phyloP scores from a whole-genome alignment of 2,797 vertebrate species.

The Anguilla marmorata region DNA sequence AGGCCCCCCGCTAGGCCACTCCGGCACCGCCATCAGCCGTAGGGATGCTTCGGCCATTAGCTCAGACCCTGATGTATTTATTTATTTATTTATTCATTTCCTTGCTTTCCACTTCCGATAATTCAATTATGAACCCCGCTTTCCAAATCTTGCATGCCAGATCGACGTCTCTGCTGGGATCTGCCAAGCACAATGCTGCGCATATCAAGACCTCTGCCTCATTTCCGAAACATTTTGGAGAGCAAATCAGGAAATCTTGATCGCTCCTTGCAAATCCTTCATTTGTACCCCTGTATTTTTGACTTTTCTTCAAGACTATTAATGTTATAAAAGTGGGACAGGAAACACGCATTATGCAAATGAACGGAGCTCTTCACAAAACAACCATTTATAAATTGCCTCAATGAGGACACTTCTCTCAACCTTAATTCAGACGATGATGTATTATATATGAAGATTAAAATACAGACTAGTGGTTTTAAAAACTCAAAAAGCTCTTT shows the following conservation, averaged over 20 bases:
- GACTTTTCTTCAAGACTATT: neutral
- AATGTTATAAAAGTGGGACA: neutral
- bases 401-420: neutral
- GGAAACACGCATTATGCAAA: neutral
- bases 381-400: neutral
- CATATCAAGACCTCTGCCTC: neutral
- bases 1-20: constrained; percentile 31
- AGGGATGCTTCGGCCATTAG: constrained; percentile 56
- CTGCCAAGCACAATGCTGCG: neutral
- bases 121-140: constrained; percentile 64
- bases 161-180: neutral
- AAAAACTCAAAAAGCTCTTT: neutral
- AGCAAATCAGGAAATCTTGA: neutral
- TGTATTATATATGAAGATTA: neutral
- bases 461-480: neutral
- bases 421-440: neutral
- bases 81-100: constrained; percentile 13
- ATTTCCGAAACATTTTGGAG: neutral
- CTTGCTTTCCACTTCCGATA: constrained; percentile 52
- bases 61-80: constrained; percentile 56
- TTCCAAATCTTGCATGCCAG: constrained; percentile 35
- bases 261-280: neutral
- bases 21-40: constrained; percentile 32
- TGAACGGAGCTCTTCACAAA: neutral
- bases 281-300: neutral